phyloP scores from a whole-genome alignment of 2,888 invertebrate species.

The Nemoura dubitans region DNA sequence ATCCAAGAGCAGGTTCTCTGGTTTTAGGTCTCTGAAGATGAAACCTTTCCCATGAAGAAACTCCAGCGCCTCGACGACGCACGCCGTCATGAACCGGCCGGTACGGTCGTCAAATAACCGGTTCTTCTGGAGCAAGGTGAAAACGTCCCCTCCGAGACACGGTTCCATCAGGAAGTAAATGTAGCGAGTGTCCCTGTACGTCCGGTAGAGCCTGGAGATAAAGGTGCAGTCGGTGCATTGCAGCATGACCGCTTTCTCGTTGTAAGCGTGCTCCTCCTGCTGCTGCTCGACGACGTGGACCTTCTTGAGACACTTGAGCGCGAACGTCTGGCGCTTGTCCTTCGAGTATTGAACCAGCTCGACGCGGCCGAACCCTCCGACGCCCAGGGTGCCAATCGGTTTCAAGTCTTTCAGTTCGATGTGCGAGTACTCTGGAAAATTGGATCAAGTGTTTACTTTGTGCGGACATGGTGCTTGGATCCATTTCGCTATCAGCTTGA shows the following conservation, averaged over 20 bases:
- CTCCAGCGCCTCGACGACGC: constrained; percentile 91
- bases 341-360: constrained; percentile 58
- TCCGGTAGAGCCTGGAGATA: constrained; percentile 59
- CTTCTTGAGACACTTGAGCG: constrained; percentile 89
- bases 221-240: constrained; percentile 56
- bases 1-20: constrained; percentile 92
- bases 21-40: constrained; percentile 91
- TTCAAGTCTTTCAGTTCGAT: constrained; percentile 71
- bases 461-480: too few species aligned
- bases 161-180: constrained; percentile 96
- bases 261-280: constrained; percentile 88
- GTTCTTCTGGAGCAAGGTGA: constrained; percentile 88
- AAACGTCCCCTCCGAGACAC: constrained; percentile 93
- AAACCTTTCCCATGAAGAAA: constrained; percentile 87
- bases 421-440: constrained; percentile 66
- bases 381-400: constrained; percentile 65
- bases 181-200: constrained; percentile 81
- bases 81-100: constrained; percentile 88
- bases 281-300: constrained; percentile 87
- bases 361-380: constrained; percentile 68
- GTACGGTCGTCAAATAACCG: constrained; percentile 83
- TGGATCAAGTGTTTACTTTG: too few species aligned
- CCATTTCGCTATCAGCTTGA: too few species aligned
- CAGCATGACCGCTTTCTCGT: constrained; percentile 77
- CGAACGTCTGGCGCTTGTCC: constrained; percentile 68